phyloP scores from a whole-genome alignment of 2,797 vertebrate genomes.

The Spinus olivaceus region DNA sequence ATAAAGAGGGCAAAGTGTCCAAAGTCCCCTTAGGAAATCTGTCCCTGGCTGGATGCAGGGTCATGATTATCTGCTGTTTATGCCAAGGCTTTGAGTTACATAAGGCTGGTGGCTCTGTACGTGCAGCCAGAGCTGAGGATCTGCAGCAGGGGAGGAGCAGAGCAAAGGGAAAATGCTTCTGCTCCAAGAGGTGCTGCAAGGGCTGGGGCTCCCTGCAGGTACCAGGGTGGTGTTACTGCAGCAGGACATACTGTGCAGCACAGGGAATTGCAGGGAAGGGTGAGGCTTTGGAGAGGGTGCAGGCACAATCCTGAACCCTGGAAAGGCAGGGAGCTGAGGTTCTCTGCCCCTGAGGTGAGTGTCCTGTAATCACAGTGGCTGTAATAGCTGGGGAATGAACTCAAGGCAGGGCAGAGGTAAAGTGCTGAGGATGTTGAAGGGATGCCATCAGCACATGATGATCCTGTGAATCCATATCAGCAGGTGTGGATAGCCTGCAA shows the following conservation, averaged over 20 bases:
- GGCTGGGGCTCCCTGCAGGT: not conserved
- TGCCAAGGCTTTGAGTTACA: slow-evolving; percentile 40
- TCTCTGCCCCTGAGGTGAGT: not conserved
- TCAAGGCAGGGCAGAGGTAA: not conserved
- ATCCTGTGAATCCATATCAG: accelerated
- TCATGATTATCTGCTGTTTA: slow-evolving; percentile 22
- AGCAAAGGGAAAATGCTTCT: not conserved
- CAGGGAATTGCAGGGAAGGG: not conserved
- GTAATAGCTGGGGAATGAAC: not conserved
- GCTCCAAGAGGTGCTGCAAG: not conserved
- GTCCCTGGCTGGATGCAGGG: slow-evolving; percentile 12
- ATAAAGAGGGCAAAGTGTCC: not conserved
- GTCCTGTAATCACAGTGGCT: not conserved
- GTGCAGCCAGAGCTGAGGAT: not conserved
- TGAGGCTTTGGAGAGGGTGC: not conserved
- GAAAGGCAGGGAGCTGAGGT: not conserved
- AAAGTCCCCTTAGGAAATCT: not conserved
- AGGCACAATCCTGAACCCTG: accelerated
- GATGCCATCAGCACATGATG: accelerated
- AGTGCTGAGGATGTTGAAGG: not conserved
- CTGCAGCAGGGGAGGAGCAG: slow-evolving; percentile 46
- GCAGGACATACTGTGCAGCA: not conserved
- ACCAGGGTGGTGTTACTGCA: not conserved
- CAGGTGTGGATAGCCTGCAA: not conserved
- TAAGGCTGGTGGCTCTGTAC: slow-evolving; percentile 17